Evolutionary conservation across 1,140 invertebrate species (phyloP), one percentile per base, ranked within the genome.

Genomic region (Drosophila quadrilineata): DNA sequence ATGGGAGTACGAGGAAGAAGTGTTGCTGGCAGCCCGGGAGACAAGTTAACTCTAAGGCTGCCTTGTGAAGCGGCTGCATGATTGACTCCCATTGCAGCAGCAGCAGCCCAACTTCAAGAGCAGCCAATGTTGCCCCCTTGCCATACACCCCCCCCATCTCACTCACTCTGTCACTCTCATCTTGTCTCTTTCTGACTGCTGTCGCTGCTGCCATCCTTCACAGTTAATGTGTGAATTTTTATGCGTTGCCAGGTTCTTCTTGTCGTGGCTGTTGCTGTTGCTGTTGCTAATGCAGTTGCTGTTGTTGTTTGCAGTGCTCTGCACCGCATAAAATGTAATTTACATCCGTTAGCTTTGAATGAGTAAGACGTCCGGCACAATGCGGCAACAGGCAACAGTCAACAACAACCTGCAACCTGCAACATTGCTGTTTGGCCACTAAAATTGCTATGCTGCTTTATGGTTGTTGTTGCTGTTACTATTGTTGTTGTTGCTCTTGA

Each of bases 161-260:
- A 33, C 26, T 40, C 16, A n/a, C 38, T 31, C 10, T 26, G 14
- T 19, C 22, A 21, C 29, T 67, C 21, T 3, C 46, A 5, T 16
- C 12, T 10, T 10, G 10, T 29, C 19, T 0, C 21, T 28, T 6
- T 21, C 10, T 10, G 9, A 28, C 53, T 38, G 38, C 9, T 29
- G 10, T 26, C 19, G 6, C 31, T 4, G 10, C 21, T 16, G 41
- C 60, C 45, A 86, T 85, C 75, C 79, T 85, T 85, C 85, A 85
- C 80, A 75, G 80, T 86, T 85, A 85, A 85, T 85, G 79, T 85
- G 79, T 75, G 79, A 85, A 86, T 85, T 85, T 85, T 85, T 85
- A 85, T 85, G 79, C 79, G 79, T 85, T 85, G 79, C 71, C 79
- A 85, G 79, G 80, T 67, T 76, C 75, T n/a, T n/a, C n/a, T n/a